Conservation (phyloP, 1,140 invertebrate genomes). For the Onthophagus taurus region DNA sequence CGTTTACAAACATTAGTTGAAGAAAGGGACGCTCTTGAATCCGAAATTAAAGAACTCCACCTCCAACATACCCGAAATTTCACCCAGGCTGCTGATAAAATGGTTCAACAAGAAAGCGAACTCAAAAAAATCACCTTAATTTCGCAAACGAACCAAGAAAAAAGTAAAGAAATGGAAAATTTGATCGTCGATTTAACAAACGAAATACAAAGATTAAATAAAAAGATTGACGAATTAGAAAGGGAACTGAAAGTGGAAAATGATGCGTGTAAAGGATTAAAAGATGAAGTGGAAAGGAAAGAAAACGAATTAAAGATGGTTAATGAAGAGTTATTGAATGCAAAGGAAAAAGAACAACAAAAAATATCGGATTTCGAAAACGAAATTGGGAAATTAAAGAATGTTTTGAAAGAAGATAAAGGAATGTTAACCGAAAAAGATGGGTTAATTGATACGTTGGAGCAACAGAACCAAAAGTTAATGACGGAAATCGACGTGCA, state of each 20-base stretch:
- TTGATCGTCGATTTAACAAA: constrained; percentile 20
- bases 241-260: constrained; percentile 42
- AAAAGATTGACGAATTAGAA: constrained; percentile 38
- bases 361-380: constrained; percentile 44
- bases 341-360: constrained; percentile 26
- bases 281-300: constrained; percentile 42
- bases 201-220: constrained; percentile 40
- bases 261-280: constrained; percentile 42
- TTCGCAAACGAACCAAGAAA: constrained; percentile 57
- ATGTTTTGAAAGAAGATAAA: too few species aligned
- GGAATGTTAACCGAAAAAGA: constrained; percentile 47
- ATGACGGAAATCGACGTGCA: constrained; percentile 39
- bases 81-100: constrained; percentile 42
- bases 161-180: constrained; percentile 39
- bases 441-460: constrained; percentile 38
- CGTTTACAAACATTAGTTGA: constrained; percentile 31
- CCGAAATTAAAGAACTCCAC: constrained; percentile 23
- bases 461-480: constrained; percentile 42
- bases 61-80: background rate
- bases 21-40: constrained; percentile 23
- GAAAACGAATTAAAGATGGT: constrained; percentile 46
- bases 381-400: too few species aligned
- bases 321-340: constrained; percentile 13
- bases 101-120: constrained; percentile 53
- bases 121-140: constrained; percentile 54